These are phyloP conservation scores for Trigoniulus corallinus DNA, from an alignment of 1,140 invertebrate genomes.

Conservation along the genomic window DNA sequence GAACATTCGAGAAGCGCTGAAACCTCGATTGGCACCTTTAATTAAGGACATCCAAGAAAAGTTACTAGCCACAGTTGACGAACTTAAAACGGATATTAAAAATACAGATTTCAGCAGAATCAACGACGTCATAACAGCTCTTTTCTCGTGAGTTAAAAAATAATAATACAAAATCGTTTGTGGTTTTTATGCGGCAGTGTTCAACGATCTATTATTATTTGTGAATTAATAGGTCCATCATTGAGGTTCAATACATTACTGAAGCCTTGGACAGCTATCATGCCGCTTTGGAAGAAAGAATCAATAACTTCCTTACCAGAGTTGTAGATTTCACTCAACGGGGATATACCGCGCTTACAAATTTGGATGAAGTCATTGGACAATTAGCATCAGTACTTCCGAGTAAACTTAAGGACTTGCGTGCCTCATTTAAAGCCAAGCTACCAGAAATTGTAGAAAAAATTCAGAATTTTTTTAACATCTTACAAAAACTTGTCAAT, in stretches of 20 bases:
- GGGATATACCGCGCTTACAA: background rate
- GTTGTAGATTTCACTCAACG: background rate
- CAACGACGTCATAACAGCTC: background rate
- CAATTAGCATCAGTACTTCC: background rate
- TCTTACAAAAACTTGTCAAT: background rate
- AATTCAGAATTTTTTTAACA: background rate
- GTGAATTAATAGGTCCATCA: background rate
- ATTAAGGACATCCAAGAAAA: background rate
- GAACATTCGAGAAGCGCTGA: background rate
- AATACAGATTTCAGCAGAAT: background rate
- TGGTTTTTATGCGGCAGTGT: background rate
- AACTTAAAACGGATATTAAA: background rate
- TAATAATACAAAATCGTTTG: background rate
- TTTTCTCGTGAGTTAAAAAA: background rate
- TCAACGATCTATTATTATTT: no score
- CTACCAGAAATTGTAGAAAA: background rate
- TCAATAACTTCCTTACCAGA: background rate
- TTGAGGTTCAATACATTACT: background rate
- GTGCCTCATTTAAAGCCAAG: background rate
- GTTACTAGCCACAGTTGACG: background rate
- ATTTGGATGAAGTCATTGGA: no score
- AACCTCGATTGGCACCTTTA: background rate
- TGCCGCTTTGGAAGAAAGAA: background rate
- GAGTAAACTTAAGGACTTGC: background rate
- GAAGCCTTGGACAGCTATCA: background rate